phyloP scores from a whole-genome alignment of 2,888 invertebrate genomes.

The Seira sanloemensis region DNA sequence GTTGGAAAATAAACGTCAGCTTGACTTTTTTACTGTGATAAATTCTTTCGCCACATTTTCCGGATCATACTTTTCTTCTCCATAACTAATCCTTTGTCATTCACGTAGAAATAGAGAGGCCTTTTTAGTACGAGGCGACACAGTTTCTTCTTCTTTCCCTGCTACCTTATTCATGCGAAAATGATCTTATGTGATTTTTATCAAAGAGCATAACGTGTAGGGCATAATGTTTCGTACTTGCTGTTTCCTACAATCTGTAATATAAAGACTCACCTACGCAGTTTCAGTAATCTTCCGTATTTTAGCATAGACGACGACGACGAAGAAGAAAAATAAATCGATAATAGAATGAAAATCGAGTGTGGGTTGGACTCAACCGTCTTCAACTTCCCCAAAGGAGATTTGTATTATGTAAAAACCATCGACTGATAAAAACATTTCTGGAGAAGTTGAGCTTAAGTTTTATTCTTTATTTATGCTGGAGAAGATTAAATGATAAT shows the following conservation, averaged over 20 bases:
- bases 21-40: background rate
- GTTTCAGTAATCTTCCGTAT: background rate
- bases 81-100: background rate
- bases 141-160: no score
- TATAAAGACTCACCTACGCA: background rate
- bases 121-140: no score
- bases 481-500: background rate
- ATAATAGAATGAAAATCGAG: background rate
- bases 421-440: no score
- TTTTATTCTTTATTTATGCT: background rate
- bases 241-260: no score
- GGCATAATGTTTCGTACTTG: no score
- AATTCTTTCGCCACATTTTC: slow-evolving; percentile 4
- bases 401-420: no score
- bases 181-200: no score
- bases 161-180: no score
- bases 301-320: background rate
- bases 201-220: no score
- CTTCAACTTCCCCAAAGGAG: background rate
- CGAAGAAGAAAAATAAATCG: background rate
- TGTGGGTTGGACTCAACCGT: background rate
- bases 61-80: background rate
- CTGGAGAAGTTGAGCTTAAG: background rate
- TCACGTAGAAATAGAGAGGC: no score
- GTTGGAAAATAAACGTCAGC: slow-evolving; percentile 4